Evolutionary conservation across 2,113 vertebrate genomes (phyloP).

Genomic region (Eudyptes chrysolophus): DNA sequence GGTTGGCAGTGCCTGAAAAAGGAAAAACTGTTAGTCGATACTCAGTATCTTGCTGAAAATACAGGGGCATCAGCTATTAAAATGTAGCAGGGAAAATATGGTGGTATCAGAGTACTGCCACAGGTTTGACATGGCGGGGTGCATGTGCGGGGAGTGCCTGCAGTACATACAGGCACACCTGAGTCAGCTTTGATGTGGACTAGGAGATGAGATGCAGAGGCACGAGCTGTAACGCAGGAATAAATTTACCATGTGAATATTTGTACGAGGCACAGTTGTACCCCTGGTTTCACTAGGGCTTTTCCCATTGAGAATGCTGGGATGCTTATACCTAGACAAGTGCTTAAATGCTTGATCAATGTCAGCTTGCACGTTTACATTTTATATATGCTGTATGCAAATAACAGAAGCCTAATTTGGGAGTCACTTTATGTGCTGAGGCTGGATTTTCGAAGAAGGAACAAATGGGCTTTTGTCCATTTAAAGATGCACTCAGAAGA

Average conservation of each 20-base stretch:
- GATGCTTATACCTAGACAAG: background rate
- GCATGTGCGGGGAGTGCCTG: accelerated
- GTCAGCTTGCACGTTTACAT: background rate
- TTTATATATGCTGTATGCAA: background rate
- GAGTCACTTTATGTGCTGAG: background rate
- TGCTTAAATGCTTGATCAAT: background rate
- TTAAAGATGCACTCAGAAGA: background rate
- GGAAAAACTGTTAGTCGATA: background rate
- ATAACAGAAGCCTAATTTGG: background rate
- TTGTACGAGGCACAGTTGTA: background rate
- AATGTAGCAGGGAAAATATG: background rate
- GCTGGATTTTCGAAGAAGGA: background rate
- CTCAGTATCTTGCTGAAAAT: background rate
- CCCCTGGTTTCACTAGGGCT: background rate
- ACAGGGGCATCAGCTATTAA: background rate
- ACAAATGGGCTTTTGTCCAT: constrained; percentile 19
- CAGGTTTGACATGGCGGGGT: background rate
- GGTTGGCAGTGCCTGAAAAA: background rate
- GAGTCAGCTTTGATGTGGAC: accelerated
- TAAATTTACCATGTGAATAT: accelerated
- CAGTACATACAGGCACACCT: background rate
- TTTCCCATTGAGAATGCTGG: background rate
- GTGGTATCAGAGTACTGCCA: background rate
- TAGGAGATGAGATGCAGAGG: background rate
- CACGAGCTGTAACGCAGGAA: background rate